Evolutionary conservation across 1,140 invertebrate genomes (phyloP), one percentile per base, ranked within the genome.

Genomic region (Sarcophaga bullata): DNA sequence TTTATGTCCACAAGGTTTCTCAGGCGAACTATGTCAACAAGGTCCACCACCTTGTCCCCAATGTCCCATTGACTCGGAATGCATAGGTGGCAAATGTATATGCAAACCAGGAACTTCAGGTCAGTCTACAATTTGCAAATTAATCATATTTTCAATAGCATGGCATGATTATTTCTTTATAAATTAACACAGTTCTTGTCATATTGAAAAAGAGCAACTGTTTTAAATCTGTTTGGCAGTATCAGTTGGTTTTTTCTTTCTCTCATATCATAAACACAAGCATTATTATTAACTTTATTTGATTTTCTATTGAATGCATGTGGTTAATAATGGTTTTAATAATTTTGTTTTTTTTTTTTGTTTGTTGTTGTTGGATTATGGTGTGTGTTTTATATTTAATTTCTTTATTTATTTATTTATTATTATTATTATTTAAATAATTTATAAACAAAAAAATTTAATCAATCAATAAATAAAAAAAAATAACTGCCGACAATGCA

Each of bases 101-200:
- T 95, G 94, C 86, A 92, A 92, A 82, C 90, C 92, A 62, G 94
- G 93, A 68, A 95, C 92, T 88, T 91, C 92, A 84, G 95, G 95
- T 82, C 91, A 89, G 88, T 87, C 58, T 58, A 8, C 19, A 13
- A 17, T 13, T 8, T 19, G 3, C 6, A 17, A 37, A 72, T 19
- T 72, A 62, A 62, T 72, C 62, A 15, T 15, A n/a, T 7, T 62
- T 62, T 6, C 58, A 6, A 8, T 62, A n/a, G 4, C 15, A 1
- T 62, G 6, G 58, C 3, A n/a, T 62, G 58, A 4, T 37, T 37
- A 37, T 37, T 37, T 37, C 25, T 37, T 37, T 37, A 37, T 1
- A 37, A 37, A 37, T 37, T 37, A 37, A 37, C 25, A 2, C 25
- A 37, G 1, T 37, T 37, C 25, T 37, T n/a, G n/a, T n/a, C 25